Evolutionary conservation across 2,797 vertebrate species (phyloP).

Genomic region (Antrozous pallidus): DNA sequence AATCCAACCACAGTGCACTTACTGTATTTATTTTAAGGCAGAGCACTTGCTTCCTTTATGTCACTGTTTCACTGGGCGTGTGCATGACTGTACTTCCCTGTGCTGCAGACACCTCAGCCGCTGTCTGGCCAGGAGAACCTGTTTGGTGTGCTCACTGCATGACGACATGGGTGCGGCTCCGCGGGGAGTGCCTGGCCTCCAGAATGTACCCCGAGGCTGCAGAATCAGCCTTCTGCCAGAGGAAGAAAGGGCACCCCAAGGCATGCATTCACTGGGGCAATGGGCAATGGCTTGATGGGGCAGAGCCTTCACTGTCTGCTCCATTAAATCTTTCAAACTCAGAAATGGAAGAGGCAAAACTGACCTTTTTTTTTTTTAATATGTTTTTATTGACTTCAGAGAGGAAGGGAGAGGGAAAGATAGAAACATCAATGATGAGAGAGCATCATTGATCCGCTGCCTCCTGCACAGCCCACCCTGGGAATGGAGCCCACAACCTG

Average conservation of each 20-base stretch:
- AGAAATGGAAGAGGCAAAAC: background rate
- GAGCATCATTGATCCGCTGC: too few relatives aligned
- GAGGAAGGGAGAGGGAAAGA: too few relatives aligned
- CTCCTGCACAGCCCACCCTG: too few relatives aligned
- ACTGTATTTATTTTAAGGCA: background rate
- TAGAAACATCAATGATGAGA: too few relatives aligned
- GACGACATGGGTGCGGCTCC: background rate
- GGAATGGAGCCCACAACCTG: too few relatives aligned
- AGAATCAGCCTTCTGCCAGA: conserved; percentile 24
- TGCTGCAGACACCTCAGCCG: conserved; percentile 67
- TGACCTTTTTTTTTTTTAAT: background rate
- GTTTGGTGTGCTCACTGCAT: conserved; percentile 66
- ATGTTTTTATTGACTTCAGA: too few relatives aligned
- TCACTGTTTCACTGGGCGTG: conserved; percentile 4
- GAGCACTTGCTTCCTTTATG: background rate
- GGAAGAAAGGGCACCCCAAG: background rate
- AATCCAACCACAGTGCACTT: background rate
- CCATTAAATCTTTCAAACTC: background rate
- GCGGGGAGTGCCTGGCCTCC: background rate
- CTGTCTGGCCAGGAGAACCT: conserved; percentile 68
- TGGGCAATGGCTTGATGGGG: background rate
- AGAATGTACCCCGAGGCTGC: background rate
- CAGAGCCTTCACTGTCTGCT: background rate
- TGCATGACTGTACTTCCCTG: conserved; percentile 64
- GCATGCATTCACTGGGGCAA: background rate